phyloP scores from a whole-genome alignment of 2,888 invertebrate species.

The Alcis repandata region DNA sequence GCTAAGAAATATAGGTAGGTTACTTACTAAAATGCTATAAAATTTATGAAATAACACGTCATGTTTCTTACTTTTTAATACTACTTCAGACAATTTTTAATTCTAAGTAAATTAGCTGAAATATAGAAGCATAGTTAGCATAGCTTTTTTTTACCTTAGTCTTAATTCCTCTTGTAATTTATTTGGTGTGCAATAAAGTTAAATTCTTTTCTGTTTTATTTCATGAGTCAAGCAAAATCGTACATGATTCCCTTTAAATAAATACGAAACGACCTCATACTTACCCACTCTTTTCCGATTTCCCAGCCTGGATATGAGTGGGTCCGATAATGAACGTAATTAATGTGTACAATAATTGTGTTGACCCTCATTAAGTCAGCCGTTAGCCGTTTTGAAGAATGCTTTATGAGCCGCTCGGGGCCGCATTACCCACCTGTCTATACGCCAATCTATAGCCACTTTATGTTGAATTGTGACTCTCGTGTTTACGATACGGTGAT shows the following conservation, averaged over 20 bases:
- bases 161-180: no score
- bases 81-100: no score
- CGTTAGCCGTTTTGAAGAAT: conserved; percentile 62
- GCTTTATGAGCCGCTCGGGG: conserved; percentile 57
- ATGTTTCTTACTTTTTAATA: no score
- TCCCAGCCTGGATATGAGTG: conserved; percentile 20
- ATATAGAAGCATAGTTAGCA: no score
- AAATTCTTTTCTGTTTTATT: no score
- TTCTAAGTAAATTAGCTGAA: no score
- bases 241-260: conserved; percentile 1
- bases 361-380: conserved; percentile 64
- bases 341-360: conserved; percentile 66
- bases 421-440: conserved; percentile 23
- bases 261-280: not conserved
- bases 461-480: conserved; percentile 4
- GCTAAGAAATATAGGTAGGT: no score
- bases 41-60: no score
- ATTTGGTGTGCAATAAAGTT: no score
- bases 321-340: conserved; percentile 55
- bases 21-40: no score
- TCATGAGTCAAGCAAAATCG: no score
- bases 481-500: conserved; percentile 15
- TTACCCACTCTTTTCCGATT: conserved; percentile 6
- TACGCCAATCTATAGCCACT: conserved; percentile 17
- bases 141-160: no score